Percentiles rank a stretch among this genome's conserved stretches.
These are phyloP conservation scores for Sarcophaga carnaria DNA, from an alignment of 2,888 invertebrate genomes.

Conservation along the genomic window DNA sequence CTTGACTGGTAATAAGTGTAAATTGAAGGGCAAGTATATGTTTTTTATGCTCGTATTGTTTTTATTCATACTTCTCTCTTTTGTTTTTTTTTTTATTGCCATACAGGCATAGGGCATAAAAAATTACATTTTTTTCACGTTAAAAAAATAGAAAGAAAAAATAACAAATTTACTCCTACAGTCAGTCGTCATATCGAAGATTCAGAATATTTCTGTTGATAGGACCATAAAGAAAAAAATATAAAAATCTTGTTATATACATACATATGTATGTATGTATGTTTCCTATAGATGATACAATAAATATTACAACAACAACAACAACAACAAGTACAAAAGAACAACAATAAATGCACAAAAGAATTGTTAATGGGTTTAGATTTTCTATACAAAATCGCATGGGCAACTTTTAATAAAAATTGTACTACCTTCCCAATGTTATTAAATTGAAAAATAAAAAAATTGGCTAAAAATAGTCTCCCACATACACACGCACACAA, in stretches of 20 bases:
- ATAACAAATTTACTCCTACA: slow-evolving; percentile 13
- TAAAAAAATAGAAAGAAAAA: slow-evolving; percentile 6
- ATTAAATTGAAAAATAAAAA: too few species aligned
- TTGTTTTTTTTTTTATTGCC: neutral
- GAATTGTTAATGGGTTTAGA: neutral
- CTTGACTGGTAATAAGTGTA: neutral
- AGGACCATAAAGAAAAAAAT: neutral
- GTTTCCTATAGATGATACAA: neutral
- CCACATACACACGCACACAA: too few species aligned
- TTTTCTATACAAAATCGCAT: too few species aligned
- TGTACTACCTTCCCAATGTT: too few species aligned
- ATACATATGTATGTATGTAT: neutral
- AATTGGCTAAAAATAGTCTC: too few species aligned
- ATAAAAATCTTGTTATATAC: neutral
- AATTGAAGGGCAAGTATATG: slow-evolving; percentile 4
- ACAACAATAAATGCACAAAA: neutral
- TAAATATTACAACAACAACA: neutral
- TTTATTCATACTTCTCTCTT: neutral
- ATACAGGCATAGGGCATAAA: neutral
- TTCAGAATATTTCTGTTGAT: slow-evolving; percentile 1
- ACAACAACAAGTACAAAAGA: neutral
- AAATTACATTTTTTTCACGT: neutral
- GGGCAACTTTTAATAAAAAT: too few species aligned
- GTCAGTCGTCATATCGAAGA: neutral
- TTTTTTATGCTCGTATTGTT: neutral